These are phyloP conservation scores for Pyrgus malvae DNA, from an alignment of 2,888 invertebrate genomes.

Conservation along the genomic window DNA sequence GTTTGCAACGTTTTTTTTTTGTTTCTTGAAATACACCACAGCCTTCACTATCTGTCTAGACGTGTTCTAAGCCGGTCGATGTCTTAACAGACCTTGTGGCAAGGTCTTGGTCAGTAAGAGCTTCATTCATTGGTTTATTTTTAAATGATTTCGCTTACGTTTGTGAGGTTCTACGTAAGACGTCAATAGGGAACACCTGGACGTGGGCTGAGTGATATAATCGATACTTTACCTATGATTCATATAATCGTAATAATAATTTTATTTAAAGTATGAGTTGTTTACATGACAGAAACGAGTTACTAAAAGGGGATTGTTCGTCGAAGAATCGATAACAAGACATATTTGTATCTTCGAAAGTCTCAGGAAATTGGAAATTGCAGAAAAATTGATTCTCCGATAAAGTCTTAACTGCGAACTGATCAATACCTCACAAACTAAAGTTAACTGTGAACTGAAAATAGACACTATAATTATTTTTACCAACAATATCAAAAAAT, in stretches of 20 bases:
- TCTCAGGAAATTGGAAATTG: too few species aligned
- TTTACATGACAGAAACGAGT: too few species aligned
- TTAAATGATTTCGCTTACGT: constrained; percentile 43
- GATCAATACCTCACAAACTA: neutral
- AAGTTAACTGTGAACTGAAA: neutral
- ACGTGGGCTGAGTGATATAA: constrained; percentile 25
- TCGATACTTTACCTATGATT: constrained; percentile 8
- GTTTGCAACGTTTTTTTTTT: constrained; percentile 22
- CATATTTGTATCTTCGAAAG: too few species aligned
- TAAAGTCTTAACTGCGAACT: too few species aligned
- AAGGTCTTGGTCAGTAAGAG: constrained; percentile 53
- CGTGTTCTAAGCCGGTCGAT: constrained; percentile 43
- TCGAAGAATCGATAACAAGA: too few species aligned
- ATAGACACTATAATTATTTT: neutral
- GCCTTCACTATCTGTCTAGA: constrained; percentile 37
- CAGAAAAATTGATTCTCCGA: too few species aligned
- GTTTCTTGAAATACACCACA: constrained; percentile 31
- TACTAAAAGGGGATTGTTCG: too few species aligned
- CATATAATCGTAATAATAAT: too few species aligned
- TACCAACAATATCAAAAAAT: constrained; percentile 20
- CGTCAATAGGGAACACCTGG: constrained; percentile 36
- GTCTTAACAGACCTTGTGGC: constrained; percentile 37
- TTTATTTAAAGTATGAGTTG: too few species aligned
- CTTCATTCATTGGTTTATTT: constrained; percentile 55
- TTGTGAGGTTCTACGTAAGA: constrained; percentile 27